These are phyloP conservation scores for Channa maculata DNA, from an alignment of 2,113 vertebrate species.

Conservation along the genomic window DNA sequence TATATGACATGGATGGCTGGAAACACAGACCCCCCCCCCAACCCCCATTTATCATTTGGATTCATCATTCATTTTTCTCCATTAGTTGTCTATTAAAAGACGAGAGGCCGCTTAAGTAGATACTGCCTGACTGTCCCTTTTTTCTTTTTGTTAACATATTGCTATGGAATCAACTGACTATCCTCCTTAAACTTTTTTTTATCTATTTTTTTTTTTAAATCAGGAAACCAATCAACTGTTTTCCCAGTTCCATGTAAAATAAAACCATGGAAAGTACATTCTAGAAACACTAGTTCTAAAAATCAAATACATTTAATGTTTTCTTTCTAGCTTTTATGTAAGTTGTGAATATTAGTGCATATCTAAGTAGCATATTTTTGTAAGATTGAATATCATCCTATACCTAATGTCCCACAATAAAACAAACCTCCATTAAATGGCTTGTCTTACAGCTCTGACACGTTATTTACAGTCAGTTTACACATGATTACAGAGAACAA, in stretches of 20 bases:
- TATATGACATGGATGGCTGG: slow-evolving; percentile 76
- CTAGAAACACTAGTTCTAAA: too few relatives aligned
- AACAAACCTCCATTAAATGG: neutral
- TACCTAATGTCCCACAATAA: neutral
- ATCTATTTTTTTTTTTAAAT: neutral
- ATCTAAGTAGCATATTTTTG: neutral
- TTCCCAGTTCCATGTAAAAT: too few relatives aligned
- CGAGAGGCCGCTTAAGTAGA: slow-evolving; percentile 33
- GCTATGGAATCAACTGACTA: neutral
- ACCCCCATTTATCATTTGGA: slow-evolving; percentile 69
- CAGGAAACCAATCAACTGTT: neutral
- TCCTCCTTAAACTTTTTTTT: neutral
- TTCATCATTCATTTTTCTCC: slow-evolving; percentile 75
- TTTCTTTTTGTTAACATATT: slow-evolving; percentile 9
- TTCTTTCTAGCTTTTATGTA: too few relatives aligned
- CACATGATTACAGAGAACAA: too few relatives aligned
- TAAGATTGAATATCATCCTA: too few relatives aligned
- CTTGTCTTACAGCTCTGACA: neutral
- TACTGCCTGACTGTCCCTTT: neutral
- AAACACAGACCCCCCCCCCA: slow-evolving; percentile 42
- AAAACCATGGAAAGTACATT: too few relatives aligned
- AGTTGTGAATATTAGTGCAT: too few relatives aligned
- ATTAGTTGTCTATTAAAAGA: slow-evolving; percentile 63
- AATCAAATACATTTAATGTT: too few relatives aligned
- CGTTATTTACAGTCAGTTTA: neutral